Evolutionary conservation across 2,888 invertebrate species (phyloP), one percentile per base, ranked within the genome.

Genomic region (Dryadula phaetusa): DNA sequence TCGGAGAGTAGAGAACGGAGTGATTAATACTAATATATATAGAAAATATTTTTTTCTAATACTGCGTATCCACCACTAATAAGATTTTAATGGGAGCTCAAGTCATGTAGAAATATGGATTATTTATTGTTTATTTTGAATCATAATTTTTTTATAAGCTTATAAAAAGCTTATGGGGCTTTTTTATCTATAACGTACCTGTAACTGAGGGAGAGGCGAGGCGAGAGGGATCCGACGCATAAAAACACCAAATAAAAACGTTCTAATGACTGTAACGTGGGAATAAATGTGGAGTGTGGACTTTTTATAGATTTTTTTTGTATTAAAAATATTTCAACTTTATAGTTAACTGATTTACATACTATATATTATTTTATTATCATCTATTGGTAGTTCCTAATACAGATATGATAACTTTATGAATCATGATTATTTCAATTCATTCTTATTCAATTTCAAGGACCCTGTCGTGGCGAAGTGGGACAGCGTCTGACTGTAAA

Each of bases 111-210:
- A 40, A 40, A 40, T 40, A n/a, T 49, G 2, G n/a, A 28, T 49
- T 49, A 25, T 49, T n/a, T 8, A 12, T 16, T 49, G 4, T 28
- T 49, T 49, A 49, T 28, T 49, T 28, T 28, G 8, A 49, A 8
- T 49, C 28, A 49, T 49, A 49, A 49, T 28, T 4, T 49, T 49
- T 49, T 28, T 49, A 49, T 49, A 28, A 22, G 16, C 18, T 28
- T 28, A 25, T 58, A 58, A 58, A 58, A 58, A 58, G 16, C 28
- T 22, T 25, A 28, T 42, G 44, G 44, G 18, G 52, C 61, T 34
- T 32, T 86, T 85, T 86, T 82, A 79, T 77, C 62, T 70, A 76
- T 81, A n/a, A n/a, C n/a, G n/a, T 88, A 89, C 89, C 88, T 89
- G 89, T 88, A 85, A 67, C 64, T 67, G 75, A 77, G 79, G 79